Evolutionary conservation across 2,113 vertebrate species (phyloP).

Genomic region (Cisticola juncidis): DNA sequence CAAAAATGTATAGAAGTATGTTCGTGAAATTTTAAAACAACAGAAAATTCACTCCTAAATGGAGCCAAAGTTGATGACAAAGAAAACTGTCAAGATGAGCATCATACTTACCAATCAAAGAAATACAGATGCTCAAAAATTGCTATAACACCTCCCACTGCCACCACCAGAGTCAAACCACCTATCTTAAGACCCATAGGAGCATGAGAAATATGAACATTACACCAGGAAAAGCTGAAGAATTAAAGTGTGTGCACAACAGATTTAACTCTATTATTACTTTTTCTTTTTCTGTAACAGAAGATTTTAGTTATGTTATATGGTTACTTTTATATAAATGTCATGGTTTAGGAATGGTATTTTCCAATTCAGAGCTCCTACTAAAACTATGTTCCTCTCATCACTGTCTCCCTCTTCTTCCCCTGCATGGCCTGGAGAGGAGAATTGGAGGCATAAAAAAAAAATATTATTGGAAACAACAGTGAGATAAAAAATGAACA

Average conservation of each 20-base stretch:
- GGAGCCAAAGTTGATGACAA: background rate
- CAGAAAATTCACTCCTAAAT: fast-evolving
- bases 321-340: background rate
- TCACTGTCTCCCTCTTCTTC: background rate
- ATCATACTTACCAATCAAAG: background rate
- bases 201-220: background rate
- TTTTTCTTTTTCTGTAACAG: background rate
- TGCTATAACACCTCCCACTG: background rate
- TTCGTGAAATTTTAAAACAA: background rate
- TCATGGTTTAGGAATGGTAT: background rate
- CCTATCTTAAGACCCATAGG: background rate
- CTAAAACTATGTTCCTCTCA: background rate
- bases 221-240: background rate
- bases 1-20: fast-evolving
- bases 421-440: fast-evolving
- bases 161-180: background rate
- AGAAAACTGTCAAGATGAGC: background rate
- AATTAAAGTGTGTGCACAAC: background rate
- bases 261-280: background rate
- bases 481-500: background rate
- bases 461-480: background rate
- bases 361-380: background rate
- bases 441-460: background rate
- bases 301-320: background rate
- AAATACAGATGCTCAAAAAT: background rate